A percentile compares a stretch with the other conserved stretches of the same genome.
Conservation (phyloP, 2,888 invertebrate genomes). For the Temnothorax ravouxi region DNA sequence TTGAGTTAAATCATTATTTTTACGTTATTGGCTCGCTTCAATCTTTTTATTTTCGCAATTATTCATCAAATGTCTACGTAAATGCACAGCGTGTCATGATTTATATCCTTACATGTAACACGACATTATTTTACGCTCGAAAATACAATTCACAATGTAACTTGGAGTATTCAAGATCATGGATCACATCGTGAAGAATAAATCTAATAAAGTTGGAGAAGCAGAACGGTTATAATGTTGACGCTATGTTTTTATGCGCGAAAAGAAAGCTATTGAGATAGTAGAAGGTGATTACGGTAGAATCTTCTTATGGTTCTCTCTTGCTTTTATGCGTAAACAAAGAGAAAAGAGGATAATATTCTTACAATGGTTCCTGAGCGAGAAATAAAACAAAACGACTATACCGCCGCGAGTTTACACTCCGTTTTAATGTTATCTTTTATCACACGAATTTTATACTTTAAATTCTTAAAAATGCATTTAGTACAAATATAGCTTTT, state of each 20-base stretch:
- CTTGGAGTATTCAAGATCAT: background rate
- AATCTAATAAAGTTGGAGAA: background rate
- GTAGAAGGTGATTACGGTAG: background rate
- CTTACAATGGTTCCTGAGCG: background rate
- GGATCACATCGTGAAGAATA: background rate
- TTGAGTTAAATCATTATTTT: background rate
- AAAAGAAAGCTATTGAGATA: background rate
- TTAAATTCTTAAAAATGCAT: background rate
- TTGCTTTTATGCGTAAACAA: background rate
- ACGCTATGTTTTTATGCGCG: background rate
- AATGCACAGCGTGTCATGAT: background rate
- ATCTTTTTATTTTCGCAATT: background rate
- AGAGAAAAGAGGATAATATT: background rate
- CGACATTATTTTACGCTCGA: background rate
- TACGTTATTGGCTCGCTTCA: background rate
- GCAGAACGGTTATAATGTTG: background rate
- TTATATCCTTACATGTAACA: background rate
- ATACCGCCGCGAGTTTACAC: background rate
- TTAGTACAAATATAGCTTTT: background rate
- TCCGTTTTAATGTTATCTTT: background rate
- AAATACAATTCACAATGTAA: background rate
- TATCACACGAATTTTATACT: background rate
- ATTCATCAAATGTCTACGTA: background rate
- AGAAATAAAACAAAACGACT: background rate
- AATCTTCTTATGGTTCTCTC: background rate